These are phyloP conservation scores for Operophtera brumata DNA, from an alignment of 2,888 invertebrate species.

Conservation along the genomic window DNA sequence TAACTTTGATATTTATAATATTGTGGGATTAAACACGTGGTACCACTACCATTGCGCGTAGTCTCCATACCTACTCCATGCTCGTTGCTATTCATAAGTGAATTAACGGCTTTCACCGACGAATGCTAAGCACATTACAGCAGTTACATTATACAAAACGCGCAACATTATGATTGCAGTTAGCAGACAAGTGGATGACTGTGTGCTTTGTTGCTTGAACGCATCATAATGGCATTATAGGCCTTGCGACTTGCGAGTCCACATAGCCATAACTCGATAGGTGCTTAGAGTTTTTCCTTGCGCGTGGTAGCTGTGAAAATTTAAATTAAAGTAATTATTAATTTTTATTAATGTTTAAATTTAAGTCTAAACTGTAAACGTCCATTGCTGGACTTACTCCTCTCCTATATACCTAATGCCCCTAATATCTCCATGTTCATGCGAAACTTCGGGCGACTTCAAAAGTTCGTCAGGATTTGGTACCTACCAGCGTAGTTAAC, in stretches of 20 bases:
- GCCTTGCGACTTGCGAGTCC: constrained; percentile 21
- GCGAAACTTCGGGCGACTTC: no score
- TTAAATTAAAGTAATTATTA: no score
- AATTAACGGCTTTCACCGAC: constrained; percentile 59
- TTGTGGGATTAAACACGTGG: neutral
- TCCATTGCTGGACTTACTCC: neutral
- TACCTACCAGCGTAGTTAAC: no score
- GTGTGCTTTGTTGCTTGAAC: constrained; percentile 23
- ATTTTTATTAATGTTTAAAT: no score
- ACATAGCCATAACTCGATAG: constrained; percentile 17
- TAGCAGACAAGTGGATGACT: constrained; percentile 21
- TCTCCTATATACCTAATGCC: no score
- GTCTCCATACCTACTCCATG: neutral
- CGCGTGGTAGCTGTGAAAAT: neutral
- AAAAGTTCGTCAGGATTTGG: no score
- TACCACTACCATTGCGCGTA: neutral
- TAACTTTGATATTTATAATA: no score
- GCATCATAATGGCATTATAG: constrained; percentile 20
- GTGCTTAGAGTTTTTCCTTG: constrained; percentile 10
- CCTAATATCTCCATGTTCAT: no score
- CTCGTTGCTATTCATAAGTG: constrained; percentile 66
- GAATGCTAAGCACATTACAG: constrained; percentile 33
- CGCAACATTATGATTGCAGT: constrained; percentile 35
- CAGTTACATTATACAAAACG: constrained; percentile 25
- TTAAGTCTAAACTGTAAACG: no score